phyloP scores from a whole-genome alignment of 2,113 vertebrate genomes.

The Odocoileus virginianus region DNA sequence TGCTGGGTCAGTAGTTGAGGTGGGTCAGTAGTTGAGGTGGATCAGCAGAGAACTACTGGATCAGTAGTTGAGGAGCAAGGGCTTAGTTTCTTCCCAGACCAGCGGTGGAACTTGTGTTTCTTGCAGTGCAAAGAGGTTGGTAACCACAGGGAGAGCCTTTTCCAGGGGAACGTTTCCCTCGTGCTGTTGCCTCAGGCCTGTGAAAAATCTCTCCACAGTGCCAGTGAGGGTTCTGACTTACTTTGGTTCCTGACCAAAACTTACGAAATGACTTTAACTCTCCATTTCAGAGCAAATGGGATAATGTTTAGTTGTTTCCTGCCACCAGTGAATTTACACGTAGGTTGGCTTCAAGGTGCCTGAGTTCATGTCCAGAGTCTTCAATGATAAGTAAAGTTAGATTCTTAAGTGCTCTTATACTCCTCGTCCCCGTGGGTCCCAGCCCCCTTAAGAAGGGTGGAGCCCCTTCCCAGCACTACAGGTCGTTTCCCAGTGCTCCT shows the following conservation, averaged over 20 bases:
- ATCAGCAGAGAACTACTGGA: no score
- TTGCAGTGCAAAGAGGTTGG: no score
- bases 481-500: neutral
- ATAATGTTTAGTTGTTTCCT: neutral
- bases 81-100: no score
- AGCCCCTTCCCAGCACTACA: neutral
- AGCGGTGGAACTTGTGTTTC: no score
- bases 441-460: neutral
- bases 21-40: no score
- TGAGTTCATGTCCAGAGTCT: neutral
- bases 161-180: neutral
- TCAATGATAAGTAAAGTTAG: neutral
- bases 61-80: no score
- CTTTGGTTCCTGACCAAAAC: neutral
- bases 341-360: neutral
- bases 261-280: neutral
- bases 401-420: neutral
- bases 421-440: neutral
- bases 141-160: neutral
- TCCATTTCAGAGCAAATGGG: neutral
- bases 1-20: no score
- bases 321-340: neutral
- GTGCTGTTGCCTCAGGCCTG: neutral
- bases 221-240: neutral
- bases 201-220: neutral